Base-by-base conservation (phyloP, 2,888 invertebrate species). In the Labia minor region DNA sequence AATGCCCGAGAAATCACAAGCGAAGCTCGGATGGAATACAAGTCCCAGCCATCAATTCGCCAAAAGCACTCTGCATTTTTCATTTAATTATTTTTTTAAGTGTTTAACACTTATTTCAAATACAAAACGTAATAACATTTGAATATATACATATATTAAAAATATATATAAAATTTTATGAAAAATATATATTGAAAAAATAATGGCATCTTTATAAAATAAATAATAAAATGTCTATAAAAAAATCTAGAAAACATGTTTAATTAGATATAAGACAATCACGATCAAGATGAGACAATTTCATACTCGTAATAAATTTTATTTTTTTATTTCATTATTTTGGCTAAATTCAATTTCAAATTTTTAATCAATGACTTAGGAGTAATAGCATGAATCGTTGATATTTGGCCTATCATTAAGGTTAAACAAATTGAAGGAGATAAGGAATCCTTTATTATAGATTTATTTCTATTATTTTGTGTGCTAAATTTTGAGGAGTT, bases 131-230 rank as follows among this genome's bases (percentile, higher is more conserved):
- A n/a, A n/a, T 49, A 49, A 49, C 49, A 49, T 49, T 49, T 49
- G 14, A 49, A 49, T 49, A 49, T 49, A 49, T 49, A 49, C 16
- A 49, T 16, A 49, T 49, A 49, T 49, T n/a, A n/a, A 49, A n/a
- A n/a, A 49, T n/a, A 49, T n/a, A 49, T 49, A 49, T 49, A 49
- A 49, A 49, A 49, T 49, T 49, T 49, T 49, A 49, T 49, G 49
- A 49, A 49, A 49, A 49, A 49, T 49, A 49, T 11, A 49, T 49
- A 49, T 49, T 49, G 49, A 49, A 49, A n/a, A n/a, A 49, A 49
- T 49, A 49, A 49, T 49, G 49, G 49, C 49, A 49, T 49, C 49
- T 8, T 49, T 49, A 49, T 49, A 16, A 49, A 49, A n/a, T 49
- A 49, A 49, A n/a, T n/a, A 49, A 49, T 49, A 49, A 49, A 49